Evolutionary conservation across 2,888 invertebrate species (phyloP).

Genomic region (Acronicta alni): DNA sequence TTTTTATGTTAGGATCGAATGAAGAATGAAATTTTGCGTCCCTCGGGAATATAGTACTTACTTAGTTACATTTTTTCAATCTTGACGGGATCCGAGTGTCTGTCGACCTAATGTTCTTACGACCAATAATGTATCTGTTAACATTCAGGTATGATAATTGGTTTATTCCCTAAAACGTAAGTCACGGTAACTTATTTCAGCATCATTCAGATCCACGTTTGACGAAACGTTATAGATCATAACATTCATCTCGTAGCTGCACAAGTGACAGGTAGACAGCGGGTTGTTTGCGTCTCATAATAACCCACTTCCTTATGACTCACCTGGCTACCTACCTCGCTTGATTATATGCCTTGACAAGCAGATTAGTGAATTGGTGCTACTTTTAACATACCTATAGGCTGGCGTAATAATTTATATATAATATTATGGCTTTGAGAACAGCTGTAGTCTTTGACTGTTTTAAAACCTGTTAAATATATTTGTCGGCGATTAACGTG

Average conservation of each 20-base stretch:
- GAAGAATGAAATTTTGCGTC: too few species aligned
- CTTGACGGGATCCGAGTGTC: too few species aligned
- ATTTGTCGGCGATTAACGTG: too few species aligned
- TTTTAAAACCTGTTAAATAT: too few species aligned
- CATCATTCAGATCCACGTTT: conserved; percentile 4
- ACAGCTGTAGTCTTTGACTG: too few species aligned
- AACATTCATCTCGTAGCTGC: conserved; percentile 6
- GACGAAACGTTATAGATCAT: conserved; percentile 29
- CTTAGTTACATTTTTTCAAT: too few species aligned
- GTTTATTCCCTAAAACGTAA: conserved; percentile 18
- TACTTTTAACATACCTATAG: conserved; percentile 12
- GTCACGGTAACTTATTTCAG: conserved; percentile 4
- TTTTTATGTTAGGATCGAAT: neutral
- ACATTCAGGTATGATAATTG: neutral
- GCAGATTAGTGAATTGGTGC: conserved; percentile 3
- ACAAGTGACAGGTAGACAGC: conserved; percentile 24
- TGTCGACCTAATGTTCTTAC: too few species aligned
- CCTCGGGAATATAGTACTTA: too few species aligned
- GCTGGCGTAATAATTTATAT: neutral
- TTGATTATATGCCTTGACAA: conserved; percentile 14
- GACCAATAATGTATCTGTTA: too few species aligned
- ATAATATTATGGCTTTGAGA: neutral
- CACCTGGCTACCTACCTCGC: conserved; percentile 22
- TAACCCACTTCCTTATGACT: conserved; percentile 35
- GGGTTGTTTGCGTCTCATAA: conserved; percentile 34